Conservation (phyloP, 1,140 invertebrate genomes). For the Megalopta genalis region DNA sequence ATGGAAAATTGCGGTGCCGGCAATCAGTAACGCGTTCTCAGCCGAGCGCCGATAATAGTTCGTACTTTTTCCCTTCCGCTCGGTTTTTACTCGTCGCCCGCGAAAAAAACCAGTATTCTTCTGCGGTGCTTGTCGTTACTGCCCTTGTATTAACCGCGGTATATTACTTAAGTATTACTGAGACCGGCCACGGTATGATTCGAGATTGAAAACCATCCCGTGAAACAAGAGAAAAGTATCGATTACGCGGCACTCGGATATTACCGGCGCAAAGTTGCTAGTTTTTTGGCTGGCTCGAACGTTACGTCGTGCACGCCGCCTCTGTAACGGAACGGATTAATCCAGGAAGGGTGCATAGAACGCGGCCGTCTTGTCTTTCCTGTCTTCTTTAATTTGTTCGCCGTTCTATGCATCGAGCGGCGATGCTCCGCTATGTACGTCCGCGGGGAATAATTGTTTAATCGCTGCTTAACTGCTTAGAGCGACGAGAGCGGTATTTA, state of each 20-base stretch:
- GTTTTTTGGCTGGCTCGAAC: not conserved
- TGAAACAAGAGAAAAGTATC: constrained; percentile 12
- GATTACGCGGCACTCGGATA: not conserved
- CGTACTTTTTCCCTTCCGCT: not conserved
- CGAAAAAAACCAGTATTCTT: not conserved
- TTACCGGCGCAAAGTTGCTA: constrained; percentile 1
- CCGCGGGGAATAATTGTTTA: too few species aligned
- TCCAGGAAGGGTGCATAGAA: not conserved
- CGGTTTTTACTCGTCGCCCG: not conserved
- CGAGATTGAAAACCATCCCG: constrained; percentile 1
- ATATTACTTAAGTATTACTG: constrained; percentile 10
- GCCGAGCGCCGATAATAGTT: constrained; percentile 17
- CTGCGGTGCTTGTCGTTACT: not conserved
- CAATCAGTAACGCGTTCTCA: constrained; percentile 8
- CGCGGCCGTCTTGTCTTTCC: not conserved
- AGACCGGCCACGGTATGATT: not conserved
- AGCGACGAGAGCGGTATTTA: too few species aligned
- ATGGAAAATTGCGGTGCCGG: constrained; percentile 19
- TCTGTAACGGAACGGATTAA: not conserved
- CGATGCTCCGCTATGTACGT: too few species aligned
- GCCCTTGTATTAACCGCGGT: constrained; percentile 10
- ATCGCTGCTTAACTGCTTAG: too few species aligned
- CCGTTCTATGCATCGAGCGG: not conserved
- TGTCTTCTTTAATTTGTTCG: too few species aligned
- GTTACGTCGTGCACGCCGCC: not conserved